phyloP scores from a whole-genome alignment of 2,113 vertebrate species.

The Aegithalos caudatus region DNA sequence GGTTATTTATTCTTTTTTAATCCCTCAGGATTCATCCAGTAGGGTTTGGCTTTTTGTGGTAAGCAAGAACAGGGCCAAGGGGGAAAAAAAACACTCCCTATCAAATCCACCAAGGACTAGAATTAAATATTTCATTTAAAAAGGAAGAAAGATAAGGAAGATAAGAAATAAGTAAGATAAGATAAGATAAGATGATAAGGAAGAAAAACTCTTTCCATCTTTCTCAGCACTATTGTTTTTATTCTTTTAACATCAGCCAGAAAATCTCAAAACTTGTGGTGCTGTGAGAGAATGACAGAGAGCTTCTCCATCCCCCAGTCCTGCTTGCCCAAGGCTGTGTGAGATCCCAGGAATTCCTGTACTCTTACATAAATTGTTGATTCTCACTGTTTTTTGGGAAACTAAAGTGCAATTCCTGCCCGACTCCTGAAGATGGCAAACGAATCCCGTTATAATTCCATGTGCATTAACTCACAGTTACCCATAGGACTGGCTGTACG shows the following conservation, averaged over 20 bases:
- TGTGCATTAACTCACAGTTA: not conserved
- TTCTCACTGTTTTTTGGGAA: not conserved
- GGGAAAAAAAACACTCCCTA: not conserved
- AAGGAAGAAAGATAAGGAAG: not conserved
- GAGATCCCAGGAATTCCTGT: not conserved
- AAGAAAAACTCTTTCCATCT: not conserved
- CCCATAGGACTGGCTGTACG: accelerated
- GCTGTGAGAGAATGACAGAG: not conserved
- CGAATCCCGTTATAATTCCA: not conserved
- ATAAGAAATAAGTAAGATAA: not conserved
- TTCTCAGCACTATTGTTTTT: not conserved
- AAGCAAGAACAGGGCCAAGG: not conserved
- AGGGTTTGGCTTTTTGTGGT: not conserved
- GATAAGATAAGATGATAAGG: not conserved
- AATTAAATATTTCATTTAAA: not conserved
- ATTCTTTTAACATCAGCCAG: not conserved
- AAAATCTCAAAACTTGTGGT: not conserved
- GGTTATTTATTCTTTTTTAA: not conserved
- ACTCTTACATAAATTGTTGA: not conserved
- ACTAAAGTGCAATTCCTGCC: not conserved
- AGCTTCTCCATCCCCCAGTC: not conserved
- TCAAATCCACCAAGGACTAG: not conserved
- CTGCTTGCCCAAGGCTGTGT: not conserved
- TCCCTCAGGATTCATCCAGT: not conserved
- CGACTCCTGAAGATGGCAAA: slow-evolving; percentile 41